Base-by-base conservation (phyloP, 2,113 vertebrate genomes). In the Butastur rufipennis region DNA sequence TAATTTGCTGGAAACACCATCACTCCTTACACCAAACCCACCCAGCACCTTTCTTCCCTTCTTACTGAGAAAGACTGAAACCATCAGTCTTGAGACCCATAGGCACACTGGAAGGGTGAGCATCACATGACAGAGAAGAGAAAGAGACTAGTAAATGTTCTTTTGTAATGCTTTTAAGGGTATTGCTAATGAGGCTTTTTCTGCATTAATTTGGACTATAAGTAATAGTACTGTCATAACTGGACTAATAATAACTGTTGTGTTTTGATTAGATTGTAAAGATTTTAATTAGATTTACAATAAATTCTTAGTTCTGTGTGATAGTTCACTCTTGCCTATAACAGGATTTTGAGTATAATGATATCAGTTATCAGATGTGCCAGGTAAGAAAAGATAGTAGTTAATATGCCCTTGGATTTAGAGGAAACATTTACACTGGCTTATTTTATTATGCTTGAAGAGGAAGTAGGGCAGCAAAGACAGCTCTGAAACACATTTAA, bases 11-110 rank as follows among this genome's bases (percentile, higher is more conserved):
- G 34, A 84, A 67, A 36, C 8, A 34, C 2, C 8, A 50, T 9
- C 10, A 32, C 3, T 16, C 25, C 27, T 70, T 74, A 19, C 15
- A 74, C 10, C 13, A 78, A 86, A 77, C 2, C 19, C 8, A 43
- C 9, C 3, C 22, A 43, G 7, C 2, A 20, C 2, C 9, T 56
- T 55, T 21, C 3, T 4, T 3, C 4, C 4, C 9, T 43, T 86
- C 20, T 74, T 86, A 29, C 50, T 55, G 19, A 66, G 25, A 70
- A 81, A 67, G 27, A 68, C 11, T 58, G 43, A 92, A 82, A 42
- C 7, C 6, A 17, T 20, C 14, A 34, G n/a, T 47, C 48, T 73
- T 77, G 45, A 26, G 11, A 56, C 1, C 4, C 3, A 13, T 15
- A 53, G 14, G 48, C 4, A 29, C 29, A 71, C 70, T 20, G 4